These are phyloP conservation scores for Bettongia penicillata DNA, from an alignment of 2,113 vertebrate species.

Conservation along the genomic window DNA sequence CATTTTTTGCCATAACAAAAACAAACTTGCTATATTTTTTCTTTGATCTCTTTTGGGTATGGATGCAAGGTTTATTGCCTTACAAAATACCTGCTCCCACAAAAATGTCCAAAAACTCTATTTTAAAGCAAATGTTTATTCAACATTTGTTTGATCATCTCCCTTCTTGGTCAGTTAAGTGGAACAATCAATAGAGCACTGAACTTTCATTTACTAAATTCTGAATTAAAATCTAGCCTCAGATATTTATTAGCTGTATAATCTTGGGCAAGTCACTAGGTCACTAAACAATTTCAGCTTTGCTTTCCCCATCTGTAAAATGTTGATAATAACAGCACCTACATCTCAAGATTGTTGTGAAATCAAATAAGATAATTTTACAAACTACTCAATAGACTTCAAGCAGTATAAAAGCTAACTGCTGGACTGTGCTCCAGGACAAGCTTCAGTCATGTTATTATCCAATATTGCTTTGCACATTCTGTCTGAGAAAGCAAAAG, in stretches of 20 bases:
- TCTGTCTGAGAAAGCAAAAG: not conserved
- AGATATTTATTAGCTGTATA: not conserved
- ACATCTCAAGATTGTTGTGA: not conserved
- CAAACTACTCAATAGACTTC: not conserved
- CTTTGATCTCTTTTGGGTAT: not conserved
- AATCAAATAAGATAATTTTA: not conserved
- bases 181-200: not conserved
- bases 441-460: not conserved
- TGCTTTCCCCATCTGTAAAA: not conserved
- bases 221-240: no score
- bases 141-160: not conserved
- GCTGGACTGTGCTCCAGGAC: not conserved
- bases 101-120: not conserved
- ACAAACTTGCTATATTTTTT: not conserved
- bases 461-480: not conserved
- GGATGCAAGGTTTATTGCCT: not conserved
- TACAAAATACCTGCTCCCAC: not conserved
- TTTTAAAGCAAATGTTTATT: not conserved
- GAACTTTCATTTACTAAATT: not conserved
- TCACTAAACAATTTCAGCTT: not conserved
- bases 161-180: not conserved
- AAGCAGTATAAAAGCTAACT: not conserved
- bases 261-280: not conserved
- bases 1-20: not conserved
- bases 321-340: not conserved